phyloP scores from a whole-genome alignment of 1,140 invertebrate genomes.

The Bombus confusus region DNA sequence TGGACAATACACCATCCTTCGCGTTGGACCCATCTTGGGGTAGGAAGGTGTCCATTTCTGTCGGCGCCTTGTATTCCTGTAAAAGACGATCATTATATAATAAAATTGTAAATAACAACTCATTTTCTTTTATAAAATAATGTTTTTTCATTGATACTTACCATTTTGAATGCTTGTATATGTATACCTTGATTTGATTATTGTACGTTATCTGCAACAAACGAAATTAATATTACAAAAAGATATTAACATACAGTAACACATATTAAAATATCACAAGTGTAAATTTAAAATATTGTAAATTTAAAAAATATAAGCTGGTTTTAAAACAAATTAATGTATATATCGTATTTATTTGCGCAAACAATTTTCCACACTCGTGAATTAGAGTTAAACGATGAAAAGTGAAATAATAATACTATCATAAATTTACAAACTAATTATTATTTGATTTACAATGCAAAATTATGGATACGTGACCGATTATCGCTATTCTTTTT shows the following conservation, averaged over 20 bases:
- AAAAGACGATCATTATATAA: conserved; percentile 2
- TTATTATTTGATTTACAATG: background rate
- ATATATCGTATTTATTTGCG: background rate
- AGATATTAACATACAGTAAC: background rate
- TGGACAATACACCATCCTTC: conserved; percentile 78
- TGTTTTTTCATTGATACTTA: background rate
- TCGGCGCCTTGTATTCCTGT: conserved; percentile 75
- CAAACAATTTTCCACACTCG: background rate
- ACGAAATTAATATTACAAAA: background rate
- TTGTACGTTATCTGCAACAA: conserved; percentile 24
- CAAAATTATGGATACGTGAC: background rate
- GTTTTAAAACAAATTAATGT: too few relatives aligned
- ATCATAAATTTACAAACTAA: background rate
- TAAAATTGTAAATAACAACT: background rate
- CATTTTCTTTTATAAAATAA: background rate
- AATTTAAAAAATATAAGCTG: too few relatives aligned
- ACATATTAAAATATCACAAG: background rate
- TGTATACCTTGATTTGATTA: background rate
- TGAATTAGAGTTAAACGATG: background rate
- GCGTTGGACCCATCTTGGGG: conserved; percentile 83
- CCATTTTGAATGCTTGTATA: conserved; percentile 19
- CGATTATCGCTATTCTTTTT: background rate
- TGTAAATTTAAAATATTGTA: background rate
- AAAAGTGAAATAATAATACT: too few relatives aligned
- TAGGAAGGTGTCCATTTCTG: conserved; percentile 86